Base-by-base conservation (phyloP, 1,140 invertebrate genomes). In the Procambarus clarkii region DNA sequence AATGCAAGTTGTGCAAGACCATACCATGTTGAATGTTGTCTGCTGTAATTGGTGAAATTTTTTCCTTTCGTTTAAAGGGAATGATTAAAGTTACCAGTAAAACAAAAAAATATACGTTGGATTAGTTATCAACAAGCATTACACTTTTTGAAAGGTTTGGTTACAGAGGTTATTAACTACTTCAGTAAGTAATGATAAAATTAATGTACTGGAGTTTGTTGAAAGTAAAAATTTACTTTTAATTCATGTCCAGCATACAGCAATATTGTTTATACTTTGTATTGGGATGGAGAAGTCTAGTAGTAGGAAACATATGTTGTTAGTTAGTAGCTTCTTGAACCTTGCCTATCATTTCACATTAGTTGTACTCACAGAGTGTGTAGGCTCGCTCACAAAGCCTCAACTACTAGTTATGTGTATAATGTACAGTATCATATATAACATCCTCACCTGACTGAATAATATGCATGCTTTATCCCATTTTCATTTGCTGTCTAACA, bases 281-380 rank as follows among this genome's bases (percentile, higher is more conserved):
- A 24, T 24, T 21, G 34, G 11, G 69, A 34, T 18, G 18, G 64
- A 74, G 69, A 34, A 34, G 69, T 5, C n/a, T 8, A 21, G 21
- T 24, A 74, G 21, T 74, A 24, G 4, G 24, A 74, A 74, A 74
- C 21, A 18, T 21, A n/a, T 69, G 15, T 69, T 69, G 64, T 69
- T 11, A 74, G 69, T 74, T 34, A 74, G 21, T 88, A 34, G 71
- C 88, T 48, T 58, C 71, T 83, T 84, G 50, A 84, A 78, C 74
- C 80, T 83, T 48, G 71, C 71, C 81, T 83, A 15, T 80, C 80
- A 78, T 54, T 45, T 54, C 74, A 74, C 64, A 77, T 80, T 80
- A 84, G 88, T 90, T 90, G 88, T 90, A 45, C 88, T 90, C 88
- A 90, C 88, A 90, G 88, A 78, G 74, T 71, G 81, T 90, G 88